Percentiles rank a stretch among this genome's conserved stretches.
Evolutionary conservation across 2,888 invertebrate genomes (phyloP).

Genomic region (Apotomis betuletana): DNA sequence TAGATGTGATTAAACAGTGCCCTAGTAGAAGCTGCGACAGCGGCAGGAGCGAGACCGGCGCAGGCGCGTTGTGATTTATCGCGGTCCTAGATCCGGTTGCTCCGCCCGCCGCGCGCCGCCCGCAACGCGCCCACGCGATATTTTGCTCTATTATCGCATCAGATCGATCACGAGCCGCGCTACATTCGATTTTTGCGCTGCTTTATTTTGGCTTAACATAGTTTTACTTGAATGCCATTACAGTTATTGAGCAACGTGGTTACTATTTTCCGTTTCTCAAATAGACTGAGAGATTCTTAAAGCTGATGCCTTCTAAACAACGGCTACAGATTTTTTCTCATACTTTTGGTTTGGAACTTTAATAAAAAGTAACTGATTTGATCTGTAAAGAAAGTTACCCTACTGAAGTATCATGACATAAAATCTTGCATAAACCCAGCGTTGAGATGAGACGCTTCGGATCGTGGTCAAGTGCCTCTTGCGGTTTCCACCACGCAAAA

Average conservation of each 20-base stretch:
- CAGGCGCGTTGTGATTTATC: conserved; percentile 70
- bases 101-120: conserved; percentile 51
- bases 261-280: not conserved
- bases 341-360: too few species aligned
- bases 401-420: not conserved
- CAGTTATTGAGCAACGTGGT: conserved; percentile 5
- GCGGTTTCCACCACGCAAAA: conserved; percentile 49
- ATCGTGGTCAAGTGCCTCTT: conserved; percentile 56
- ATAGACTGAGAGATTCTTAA: too few species aligned
- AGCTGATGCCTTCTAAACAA: too few species aligned
- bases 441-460: not conserved
- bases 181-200: conserved; percentile 56
- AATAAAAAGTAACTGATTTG: not conserved
- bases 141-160: conserved; percentile 73
- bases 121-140: conserved; percentile 72
- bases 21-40: conserved; percentile 13
- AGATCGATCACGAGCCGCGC: conserved; percentile 69
- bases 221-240: conserved; percentile 21
- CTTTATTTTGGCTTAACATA: conserved; percentile 50
- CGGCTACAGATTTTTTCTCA: too few species aligned
- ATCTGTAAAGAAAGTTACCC: not conserved
- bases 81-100: conserved; percentile 76
- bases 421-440: not conserved
- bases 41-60: conserved; percentile 41
- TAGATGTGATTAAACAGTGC: conserved; percentile 8